Evolutionary conservation across 2,797 vertebrate genomes (phyloP).

Genomic region (Propithecus deckenii): DNA sequence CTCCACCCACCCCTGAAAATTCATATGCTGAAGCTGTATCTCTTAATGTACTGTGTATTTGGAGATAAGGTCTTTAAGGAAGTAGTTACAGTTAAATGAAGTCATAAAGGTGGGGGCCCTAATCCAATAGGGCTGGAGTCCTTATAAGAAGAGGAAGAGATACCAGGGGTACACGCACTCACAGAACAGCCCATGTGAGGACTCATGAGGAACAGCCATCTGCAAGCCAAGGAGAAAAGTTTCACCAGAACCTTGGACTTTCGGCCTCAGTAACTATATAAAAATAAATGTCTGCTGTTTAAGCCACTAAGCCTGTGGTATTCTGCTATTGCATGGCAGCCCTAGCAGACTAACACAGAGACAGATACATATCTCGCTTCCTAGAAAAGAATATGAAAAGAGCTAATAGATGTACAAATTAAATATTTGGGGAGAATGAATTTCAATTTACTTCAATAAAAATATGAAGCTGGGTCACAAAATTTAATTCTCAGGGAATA

Average conservation of each 20-base stretch:
- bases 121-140: background rate
- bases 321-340: background rate
- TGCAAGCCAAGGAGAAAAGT: background rate
- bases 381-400: background rate
- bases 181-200: background rate
- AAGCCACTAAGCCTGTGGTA: background rate
- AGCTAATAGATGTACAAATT: background rate
- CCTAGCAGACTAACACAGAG: background rate
- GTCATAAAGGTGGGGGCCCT: background rate
- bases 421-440: background rate
- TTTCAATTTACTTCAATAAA: background rate
- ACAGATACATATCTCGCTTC: background rate
- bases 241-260: background rate
- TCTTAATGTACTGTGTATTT: background rate
- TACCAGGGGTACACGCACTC: rapidly evolving
- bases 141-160: background rate
- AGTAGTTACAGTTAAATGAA: background rate
- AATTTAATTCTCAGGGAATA: background rate
- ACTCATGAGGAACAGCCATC: background rate
- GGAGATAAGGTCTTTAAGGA: background rate
- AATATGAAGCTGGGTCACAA: background rate
- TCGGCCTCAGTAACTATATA: background rate
- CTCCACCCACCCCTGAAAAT: background rate
- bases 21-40: background rate
- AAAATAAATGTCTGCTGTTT: background rate